Evolutionary conservation across 1,140 invertebrate genomes (phyloP), one percentile per base, ranked within the genome.

Genomic region (Cydia fagiglandana): DNA sequence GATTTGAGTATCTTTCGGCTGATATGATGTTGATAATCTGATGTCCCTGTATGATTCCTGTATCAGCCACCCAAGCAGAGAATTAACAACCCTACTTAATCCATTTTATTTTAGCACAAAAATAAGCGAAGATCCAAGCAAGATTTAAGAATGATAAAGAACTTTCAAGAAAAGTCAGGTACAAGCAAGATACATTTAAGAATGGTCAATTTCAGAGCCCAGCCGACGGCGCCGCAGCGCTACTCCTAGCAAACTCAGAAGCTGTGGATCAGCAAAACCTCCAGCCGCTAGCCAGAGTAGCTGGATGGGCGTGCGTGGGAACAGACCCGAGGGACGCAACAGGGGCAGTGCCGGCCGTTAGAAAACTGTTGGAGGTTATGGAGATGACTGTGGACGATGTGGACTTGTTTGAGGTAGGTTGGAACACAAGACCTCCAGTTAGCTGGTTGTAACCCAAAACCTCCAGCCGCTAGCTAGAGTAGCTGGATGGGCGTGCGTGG

Each of bases 201-300:
- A 45, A 12, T 45, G 10, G 45, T 15, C 4, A 15, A 47, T 47
- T 73, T 5, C 61, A 91, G 89, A 97, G 97, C 73, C 96, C 99
- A 78, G 98, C 97, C 90, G 99, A 99, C 94, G 99, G 99, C 45
- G 99, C 98, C 30, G 97, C 96, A 70, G 97, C 97, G 73, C 93
- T 99, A 9, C 93, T 99, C 47, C 83, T 99, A 76, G 97, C 98
- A 34, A 97, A 95, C 82, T 98, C 99, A 93, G 96, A 96, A 81
- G 96, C 98, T 34, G 92, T 98, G 0, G 96, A 96, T 79, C 88
- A 95, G 77, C 94, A 98, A 83, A 96, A 96, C 76, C 91, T 99
- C 0, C 96, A 93, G 81, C 96, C 97, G 2, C 85, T 98, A 24
- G 97, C 97, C 1, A 94, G 97, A 78, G 86, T 98, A 0, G 94